Conservation (phyloP, 2,797 vertebrate species). For the Acanthurus leucopareius region DNA sequence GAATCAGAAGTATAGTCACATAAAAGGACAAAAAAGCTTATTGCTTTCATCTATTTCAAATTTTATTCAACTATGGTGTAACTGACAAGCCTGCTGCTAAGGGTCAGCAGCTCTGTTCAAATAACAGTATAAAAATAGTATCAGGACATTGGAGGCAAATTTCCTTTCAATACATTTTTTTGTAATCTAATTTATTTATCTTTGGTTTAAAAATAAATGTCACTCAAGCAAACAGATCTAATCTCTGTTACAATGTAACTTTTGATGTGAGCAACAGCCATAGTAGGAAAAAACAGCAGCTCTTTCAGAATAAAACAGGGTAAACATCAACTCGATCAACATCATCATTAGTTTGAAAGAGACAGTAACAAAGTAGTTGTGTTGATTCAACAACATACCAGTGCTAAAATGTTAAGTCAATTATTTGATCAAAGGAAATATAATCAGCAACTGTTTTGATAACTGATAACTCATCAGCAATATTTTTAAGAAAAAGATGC, state of each 20-base stretch:
- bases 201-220: conserved; percentile 27
- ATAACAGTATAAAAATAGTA: conserved; percentile 61
- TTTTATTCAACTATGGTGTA: conserved; percentile 27
- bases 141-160: conserved; percentile 21
- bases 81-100: conserved; percentile 25
- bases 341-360: neutral
- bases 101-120: conserved; percentile 42
- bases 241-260: neutral
- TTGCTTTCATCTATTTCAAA: conserved; percentile 65
- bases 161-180: conserved; percentile 14
- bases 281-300: neutral
- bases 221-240: neutral
- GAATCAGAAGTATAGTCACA: conserved; percentile 35
- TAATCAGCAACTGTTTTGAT: neutral
- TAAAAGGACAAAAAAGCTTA: conserved; percentile 12
- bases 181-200: conserved; percentile 35
- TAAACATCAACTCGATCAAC: neutral
- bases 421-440: neutral
- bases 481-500: too few species aligned
- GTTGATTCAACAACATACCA: neutral
- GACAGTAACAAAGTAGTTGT: neutral
- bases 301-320: neutral
- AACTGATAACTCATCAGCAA: neutral
- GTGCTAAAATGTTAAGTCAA: neutral
- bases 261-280: neutral